Evolutionary conservation across 2,888 invertebrate species (phyloP).

Genomic region (Camponotus fellah): DNA sequence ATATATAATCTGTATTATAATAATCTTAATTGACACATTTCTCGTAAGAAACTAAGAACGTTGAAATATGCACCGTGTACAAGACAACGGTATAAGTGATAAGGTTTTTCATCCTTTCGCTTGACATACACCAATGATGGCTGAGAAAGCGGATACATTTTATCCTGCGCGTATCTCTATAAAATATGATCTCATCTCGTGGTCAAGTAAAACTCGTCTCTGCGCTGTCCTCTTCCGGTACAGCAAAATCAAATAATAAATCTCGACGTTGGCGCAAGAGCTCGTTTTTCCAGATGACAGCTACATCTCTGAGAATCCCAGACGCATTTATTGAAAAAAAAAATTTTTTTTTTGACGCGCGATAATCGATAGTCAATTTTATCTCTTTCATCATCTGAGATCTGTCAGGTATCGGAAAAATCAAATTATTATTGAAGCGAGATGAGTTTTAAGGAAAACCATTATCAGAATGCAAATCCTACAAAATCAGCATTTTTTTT

Average conservation of each 20-base stretch:
- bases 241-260: constrained; percentile 37
- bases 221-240: constrained; percentile 6
- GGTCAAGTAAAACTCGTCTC: constrained; percentile 19
- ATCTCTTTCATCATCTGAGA: neutral
- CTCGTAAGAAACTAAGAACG: neutral
- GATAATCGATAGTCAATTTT: constrained; percentile 28
- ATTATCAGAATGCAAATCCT: neutral
- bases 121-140: constrained; percentile 16
- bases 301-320: neutral
- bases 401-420: constrained; percentile 1
- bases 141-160: constrained; percentile 32
- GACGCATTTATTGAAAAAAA: constrained; percentile 28
- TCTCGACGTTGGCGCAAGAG: constrained; percentile 21
- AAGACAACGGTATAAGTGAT: neutral
- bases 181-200: constrained; percentile 60
- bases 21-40: constrained; percentile 19
- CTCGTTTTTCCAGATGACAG: constrained; percentile 9
- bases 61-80: neutral
- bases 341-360: constrained; percentile 1
- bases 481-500: neutral
- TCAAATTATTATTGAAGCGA: neutral
- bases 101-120: neutral
- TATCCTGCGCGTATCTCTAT: neutral
- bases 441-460: neutral
- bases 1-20: neutral